Conservation (phyloP, 2,113 vertebrate genomes). For the Redunca redunca region DNA sequence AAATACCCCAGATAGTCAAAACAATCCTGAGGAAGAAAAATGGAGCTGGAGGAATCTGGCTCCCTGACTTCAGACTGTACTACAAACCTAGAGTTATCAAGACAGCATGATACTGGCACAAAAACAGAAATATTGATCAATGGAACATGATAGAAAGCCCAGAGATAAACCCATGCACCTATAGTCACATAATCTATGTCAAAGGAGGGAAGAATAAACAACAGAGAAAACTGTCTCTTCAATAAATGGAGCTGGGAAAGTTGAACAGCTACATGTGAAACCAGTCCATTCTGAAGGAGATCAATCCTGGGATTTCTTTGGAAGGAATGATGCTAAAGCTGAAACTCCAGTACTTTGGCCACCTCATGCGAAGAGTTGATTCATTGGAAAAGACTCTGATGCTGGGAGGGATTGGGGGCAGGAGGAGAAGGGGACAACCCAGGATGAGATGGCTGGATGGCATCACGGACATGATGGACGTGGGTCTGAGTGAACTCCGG, state of each 20-base stretch:
- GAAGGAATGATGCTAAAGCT: too few relatives aligned
- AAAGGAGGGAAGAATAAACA: not conserved
- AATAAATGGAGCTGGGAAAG: not conserved
- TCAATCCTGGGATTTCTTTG: too few relatives aligned
- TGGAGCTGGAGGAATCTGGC: not conserved
- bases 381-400: too few relatives aligned
- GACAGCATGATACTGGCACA: not conserved
- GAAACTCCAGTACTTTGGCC: too few relatives aligned
- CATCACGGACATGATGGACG: too few relatives aligned
- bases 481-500: too few relatives aligned
- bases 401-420: too few relatives aligned
- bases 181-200: not conserved
- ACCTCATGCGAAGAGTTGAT: too few relatives aligned
- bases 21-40: not conserved
- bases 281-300: too few relatives aligned
- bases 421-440: too few relatives aligned
- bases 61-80: not conserved
- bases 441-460: too few relatives aligned
- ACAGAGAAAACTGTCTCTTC: not conserved
- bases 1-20: not conserved
- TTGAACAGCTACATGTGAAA: not conserved
- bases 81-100: not conserved
- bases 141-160: not conserved
- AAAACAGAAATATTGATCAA: not conserved
- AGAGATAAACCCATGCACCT: not conserved